Evolutionary conservation across 2,113 vertebrate genomes (phyloP).

Genomic region (Sitta europaea): DNA sequence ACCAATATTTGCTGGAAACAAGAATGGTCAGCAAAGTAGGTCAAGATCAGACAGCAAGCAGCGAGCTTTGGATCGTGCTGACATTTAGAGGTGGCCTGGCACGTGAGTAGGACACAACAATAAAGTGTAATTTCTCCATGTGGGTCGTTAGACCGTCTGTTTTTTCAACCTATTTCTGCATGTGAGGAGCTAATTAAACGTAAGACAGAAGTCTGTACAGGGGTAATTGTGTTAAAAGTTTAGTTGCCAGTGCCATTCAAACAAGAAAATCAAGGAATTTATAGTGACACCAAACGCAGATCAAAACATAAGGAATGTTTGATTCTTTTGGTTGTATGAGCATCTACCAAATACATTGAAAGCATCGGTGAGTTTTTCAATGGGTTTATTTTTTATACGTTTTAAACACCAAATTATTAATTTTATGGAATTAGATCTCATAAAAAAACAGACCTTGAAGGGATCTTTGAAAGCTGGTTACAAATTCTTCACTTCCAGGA

Average conservation of each 20-base stretch:
- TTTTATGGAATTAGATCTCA: background rate
- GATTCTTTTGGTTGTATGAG: background rate
- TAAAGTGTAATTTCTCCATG: background rate
- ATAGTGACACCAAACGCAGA: background rate
- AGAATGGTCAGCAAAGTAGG: background rate
- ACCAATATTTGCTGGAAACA: background rate
- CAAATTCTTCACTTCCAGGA: background rate
- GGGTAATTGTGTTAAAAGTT: background rate
- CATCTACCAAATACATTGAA: background rate
- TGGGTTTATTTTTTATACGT: background rate
- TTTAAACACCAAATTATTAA: background rate
- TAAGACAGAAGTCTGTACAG: background rate
- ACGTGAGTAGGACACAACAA: background rate
- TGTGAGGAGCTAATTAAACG: background rate
- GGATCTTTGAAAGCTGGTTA: background rate
- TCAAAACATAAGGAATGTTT: background rate
- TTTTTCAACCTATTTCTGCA: background rate
- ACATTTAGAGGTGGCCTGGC: background rate
- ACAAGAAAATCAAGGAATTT: background rate
- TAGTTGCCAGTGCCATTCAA: background rate
- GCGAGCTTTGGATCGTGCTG: background rate
- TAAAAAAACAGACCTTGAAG: background rate
- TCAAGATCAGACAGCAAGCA: background rate
- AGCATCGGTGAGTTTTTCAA: accelerated
- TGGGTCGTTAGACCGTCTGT: background rate